Evolutionary conservation across 2,888 invertebrate genomes (phyloP).

Genomic region (Pollenia angustigena): DNA sequence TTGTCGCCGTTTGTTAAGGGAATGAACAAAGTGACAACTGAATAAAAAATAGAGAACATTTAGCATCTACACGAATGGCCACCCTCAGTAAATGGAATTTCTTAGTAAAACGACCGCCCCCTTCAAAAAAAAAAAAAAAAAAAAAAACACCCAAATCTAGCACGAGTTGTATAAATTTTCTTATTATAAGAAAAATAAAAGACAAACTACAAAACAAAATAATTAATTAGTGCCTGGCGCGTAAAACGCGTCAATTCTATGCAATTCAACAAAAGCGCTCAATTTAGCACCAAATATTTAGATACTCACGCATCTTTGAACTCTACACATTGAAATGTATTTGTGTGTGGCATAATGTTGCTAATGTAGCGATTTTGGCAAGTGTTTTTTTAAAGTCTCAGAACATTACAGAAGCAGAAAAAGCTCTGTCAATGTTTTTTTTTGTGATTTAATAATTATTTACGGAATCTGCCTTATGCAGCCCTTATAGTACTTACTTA

Average conservation of each 20-base stretch:
- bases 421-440: no score
- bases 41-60: slow-evolving; percentile 36
- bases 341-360: no score
- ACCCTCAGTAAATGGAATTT: slow-evolving; percentile 33
- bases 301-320: slow-evolving; percentile 3
- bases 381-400: no score
- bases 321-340: not conserved
- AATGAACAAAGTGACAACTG: slow-evolving; percentile 41
- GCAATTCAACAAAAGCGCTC: slow-evolving; percentile 45
- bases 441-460: no score
- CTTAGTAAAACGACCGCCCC: slow-evolving; percentile 25
- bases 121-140: no score
- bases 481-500: no score
- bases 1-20: slow-evolving; percentile 43
- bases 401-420: no score
- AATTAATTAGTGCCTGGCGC: slow-evolving; percentile 69
- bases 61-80: slow-evolving; percentile 43
- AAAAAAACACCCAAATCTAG: slow-evolving; percentile 29
- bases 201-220: slow-evolving; percentile 24
- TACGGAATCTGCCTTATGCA: no score
- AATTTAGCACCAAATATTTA: slow-evolving; percentile 47
- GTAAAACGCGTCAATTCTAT: slow-evolving; percentile 58
- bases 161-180: slow-evolving; percentile 35
- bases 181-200: slow-evolving; percentile 10
- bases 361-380: no score